Evolutionary conservation across 2,888 invertebrate genomes (phyloP), one percentile per base, ranked within the genome.

Genomic region (Euplexia lucipara): DNA sequence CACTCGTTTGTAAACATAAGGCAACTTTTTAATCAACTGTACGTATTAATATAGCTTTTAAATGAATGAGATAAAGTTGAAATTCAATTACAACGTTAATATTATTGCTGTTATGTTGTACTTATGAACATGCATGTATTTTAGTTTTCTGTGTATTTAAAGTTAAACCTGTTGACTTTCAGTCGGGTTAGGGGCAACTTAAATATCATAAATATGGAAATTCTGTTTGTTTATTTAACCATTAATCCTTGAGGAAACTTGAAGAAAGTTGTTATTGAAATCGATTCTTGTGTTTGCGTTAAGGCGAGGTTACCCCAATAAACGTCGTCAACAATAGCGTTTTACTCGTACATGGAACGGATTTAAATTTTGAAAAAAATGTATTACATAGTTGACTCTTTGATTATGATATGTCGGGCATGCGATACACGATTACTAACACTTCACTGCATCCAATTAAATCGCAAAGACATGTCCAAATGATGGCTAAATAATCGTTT

Each of bases 41-140:
- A 39, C 53, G 49, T 60, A 53, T 69, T 70, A 79, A 74, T 61
- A 77, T 57, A 68, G 52, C 63, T 67, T 76, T 74, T 73, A 81
- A 68, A 42, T 14, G 52, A 67, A 64, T 47, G 69, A 48, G 56
- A 51, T 79, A 77, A 71, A 79, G 70, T 81, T 73, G 59, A 62
- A 69, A 70, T 73, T 80, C 66, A 65, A 79, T 81, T 70, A 68
- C 57, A 54, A 42, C 39, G 22, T 52, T 60, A 60, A 64, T 20
- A 59, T 72, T 67, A 58, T 73, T 72, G 51, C 41, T 54, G 63
- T 44, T 51, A 49, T 48, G 51, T 39, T 48, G 53, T n/a, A n/a
- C n/a, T n/a, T 63, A 51, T 45, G 47, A 48, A 34, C 41, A 51
- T 59, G 61, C 35, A 44, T 64, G 71, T 58, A 39, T 61, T 70